Conservation (phyloP, 2,888 invertebrate species). For the Merodon equestris region DNA sequence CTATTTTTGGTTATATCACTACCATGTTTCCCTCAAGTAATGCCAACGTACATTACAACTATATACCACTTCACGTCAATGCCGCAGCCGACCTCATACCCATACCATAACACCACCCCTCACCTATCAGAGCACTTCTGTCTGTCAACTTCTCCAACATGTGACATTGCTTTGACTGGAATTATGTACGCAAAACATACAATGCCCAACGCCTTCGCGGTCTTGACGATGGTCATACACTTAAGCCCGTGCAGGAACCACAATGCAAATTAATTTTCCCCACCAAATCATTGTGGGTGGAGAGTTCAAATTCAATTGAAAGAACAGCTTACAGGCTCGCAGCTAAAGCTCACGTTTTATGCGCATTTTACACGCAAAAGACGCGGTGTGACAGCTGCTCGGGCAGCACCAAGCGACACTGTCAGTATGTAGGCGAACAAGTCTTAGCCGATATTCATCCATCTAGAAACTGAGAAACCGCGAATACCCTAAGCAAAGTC, state of each 20-base stretch:
- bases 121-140: constrained; percentile 28
- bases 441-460: constrained; percentile 32
- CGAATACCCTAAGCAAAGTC: constrained; percentile 26
- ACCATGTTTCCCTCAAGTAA: constrained; percentile 27
- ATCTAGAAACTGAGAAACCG: constrained; percentile 23
- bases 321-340: neutral
- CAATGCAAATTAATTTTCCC: constrained; percentile 45
- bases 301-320: constrained; percentile 32
- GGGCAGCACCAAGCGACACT: constrained; percentile 30
- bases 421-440: constrained; percentile 61
- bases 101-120: neutral
- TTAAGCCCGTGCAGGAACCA: constrained; percentile 38
- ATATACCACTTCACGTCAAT: constrained; percentile 16
- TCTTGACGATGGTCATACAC: neutral
- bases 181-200: constrained; percentile 30
- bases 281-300: constrained; percentile 28
- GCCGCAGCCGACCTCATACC: constrained; percentile 5
- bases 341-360: constrained; percentile 27
- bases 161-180: constrained; percentile 50
- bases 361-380: constrained; percentile 25
- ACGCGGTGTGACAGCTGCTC: constrained; percentile 46
- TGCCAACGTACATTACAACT: constrained; percentile 15
- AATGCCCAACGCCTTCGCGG: constrained; percentile 31
- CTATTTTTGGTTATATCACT: constrained; percentile 41
- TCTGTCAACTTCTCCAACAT: constrained; percentile 43